phyloP scores from a whole-genome alignment of 1,140 invertebrate species.

The Plodia interpunctella region DNA sequence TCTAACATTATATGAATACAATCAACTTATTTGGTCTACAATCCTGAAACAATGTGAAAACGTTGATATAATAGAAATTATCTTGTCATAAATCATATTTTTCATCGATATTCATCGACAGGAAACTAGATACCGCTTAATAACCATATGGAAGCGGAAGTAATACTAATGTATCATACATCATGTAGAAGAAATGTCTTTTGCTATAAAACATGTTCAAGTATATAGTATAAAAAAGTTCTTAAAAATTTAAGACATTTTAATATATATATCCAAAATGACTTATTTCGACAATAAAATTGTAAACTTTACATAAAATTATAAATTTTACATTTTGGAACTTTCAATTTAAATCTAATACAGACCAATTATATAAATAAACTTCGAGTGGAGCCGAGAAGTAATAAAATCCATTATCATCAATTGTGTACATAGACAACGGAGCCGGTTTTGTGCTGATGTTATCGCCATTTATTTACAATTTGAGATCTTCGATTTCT shows the following conservation, averaged over 20 bases:
- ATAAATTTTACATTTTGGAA: neutral
- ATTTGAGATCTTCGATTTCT: conserved; percentile 11
- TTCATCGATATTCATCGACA: neutral
- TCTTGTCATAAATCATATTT: neutral
- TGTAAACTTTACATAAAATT: too few relatives aligned
- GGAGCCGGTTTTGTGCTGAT: too few relatives aligned
- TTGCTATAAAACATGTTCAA: too few relatives aligned
- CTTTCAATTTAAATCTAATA: too few relatives aligned
- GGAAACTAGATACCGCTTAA: neutral
- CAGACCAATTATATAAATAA: too few relatives aligned
- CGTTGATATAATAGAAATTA: neutral
- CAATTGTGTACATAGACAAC: too few relatives aligned
- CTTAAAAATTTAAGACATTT: too few relatives aligned
- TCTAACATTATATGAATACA: neutral
- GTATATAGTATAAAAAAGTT: too few relatives aligned
- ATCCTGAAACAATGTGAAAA: neutral
- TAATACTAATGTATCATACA: neutral
- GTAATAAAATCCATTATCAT: too few relatives aligned
- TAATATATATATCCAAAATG: too few relatives aligned
- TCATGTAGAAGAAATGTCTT: neutral
- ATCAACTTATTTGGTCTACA: neutral
- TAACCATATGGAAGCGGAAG: conserved; percentile 2
- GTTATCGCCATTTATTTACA: conserved; percentile 5
- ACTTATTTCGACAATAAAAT: too few relatives aligned
- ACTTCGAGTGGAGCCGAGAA: too few relatives aligned